Evolutionary conservation across 2,797 vertebrate species (phyloP), one percentile per base, ranked within the genome.

Genomic region (Varecia variegata): DNA sequence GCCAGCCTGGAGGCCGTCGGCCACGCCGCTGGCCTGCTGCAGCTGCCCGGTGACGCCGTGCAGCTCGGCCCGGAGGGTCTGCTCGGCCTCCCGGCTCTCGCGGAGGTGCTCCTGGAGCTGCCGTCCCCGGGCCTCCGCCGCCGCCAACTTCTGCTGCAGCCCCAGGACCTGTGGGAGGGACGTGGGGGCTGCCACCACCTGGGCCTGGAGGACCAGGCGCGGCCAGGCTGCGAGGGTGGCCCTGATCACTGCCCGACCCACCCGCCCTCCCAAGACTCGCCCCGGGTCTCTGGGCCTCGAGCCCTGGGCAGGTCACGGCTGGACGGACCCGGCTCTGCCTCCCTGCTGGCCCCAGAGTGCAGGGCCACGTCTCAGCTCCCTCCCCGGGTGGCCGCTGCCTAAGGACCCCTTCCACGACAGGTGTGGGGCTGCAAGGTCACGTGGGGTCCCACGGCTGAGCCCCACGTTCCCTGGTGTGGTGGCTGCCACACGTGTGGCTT

Each of bases 101-200:
- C 82, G 79, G 21, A 99, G 98, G 52, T 79, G 98, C 56, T 97
- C 96, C 73, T 96, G 98, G 40, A 99, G 98, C 60, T 98, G 97
- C 94, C 98, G 98, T 85, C 40, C 98, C 27, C 30, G 98, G 67
- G 98, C 97, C 62, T 93, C 90, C 87, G 98, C 96, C 84, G 99
- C 98, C 1, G 92, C 95, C 92, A 99, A 87, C 81, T 85, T 98
- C 18, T 95, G 95, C 98, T 98, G 99, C 73, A 99, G 98, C 87
- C 97, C 96, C 91, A 98, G 95, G 43, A 98, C 98, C 99, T 99
- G 95, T 0, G 21, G 80, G 88, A 60, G 21, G 76, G 58, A 56
- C 0, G 1, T 1, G 1, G 3, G 27, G 30, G 40, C 47, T 50
- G 14, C 47, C 45, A n/a, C 10, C 23, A 15, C 4, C 47, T 7